Percentiles rank a stretch among this genome's conserved stretches.
Evolutionary conservation across 2,113 vertebrate species (phyloP).

Genomic region (Cairina moschata): DNA sequence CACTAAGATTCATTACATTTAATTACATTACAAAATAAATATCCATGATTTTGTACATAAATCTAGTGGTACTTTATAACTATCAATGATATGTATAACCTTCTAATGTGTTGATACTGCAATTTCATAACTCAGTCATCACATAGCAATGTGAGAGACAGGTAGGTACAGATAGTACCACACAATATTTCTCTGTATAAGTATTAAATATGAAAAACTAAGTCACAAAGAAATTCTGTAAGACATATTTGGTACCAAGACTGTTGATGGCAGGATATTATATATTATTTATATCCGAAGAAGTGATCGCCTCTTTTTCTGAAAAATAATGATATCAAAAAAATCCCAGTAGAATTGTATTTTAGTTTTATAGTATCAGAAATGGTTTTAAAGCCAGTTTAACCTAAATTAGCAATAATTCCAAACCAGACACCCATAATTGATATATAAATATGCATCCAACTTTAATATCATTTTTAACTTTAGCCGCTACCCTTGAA

Average conservation of each 20-base stretch:
- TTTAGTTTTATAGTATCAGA: neutral
- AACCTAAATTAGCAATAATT: neutral
- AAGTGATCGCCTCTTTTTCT: neutral
- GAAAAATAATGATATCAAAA: neutral
- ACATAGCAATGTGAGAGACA: neutral
- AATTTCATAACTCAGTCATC: neutral
- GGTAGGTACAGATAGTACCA: neutral
- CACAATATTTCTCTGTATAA: neutral
- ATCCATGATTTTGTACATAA: neutral
- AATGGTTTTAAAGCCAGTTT: neutral
- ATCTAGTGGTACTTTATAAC: neutral
- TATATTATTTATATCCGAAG: neutral
- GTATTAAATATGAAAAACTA: neutral
- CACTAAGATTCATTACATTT: neutral
- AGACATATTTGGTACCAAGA: neutral
- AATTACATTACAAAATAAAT: neutral
- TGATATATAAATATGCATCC: no score
- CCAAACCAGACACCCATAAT: no score
- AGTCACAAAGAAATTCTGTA: neutral
- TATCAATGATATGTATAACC: neutral
- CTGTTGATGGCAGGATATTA: neutral
- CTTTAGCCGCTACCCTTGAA: no score
- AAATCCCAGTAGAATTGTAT: neutral
- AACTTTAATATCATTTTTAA: no score
- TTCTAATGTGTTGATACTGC: neutral